Evolutionary conservation across 2,888 invertebrate genomes (phyloP).

Genomic region (Cyclophora albipunctata): DNA sequence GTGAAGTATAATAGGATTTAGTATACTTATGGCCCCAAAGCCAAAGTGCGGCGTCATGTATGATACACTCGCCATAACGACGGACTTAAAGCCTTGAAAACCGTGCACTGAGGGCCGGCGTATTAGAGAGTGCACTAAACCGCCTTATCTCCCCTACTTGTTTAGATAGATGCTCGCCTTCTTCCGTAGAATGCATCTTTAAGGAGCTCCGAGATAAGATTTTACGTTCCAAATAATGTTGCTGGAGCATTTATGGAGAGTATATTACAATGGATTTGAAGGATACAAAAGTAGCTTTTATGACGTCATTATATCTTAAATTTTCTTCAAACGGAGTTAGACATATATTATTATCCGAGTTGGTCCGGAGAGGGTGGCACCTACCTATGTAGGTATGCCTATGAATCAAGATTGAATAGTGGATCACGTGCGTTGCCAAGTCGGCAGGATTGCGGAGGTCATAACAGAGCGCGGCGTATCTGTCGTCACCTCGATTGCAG

Average conservation of each 20-base stretch:
- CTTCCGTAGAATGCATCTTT: conserved; percentile 60
- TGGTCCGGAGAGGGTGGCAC: conserved; percentile 22
- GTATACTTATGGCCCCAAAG: conserved; percentile 9
- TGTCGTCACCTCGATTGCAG: conserved; percentile 54
- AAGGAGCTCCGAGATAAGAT: conserved; percentile 51
- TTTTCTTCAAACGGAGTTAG: neutral
- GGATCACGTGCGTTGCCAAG: conserved; percentile 45
- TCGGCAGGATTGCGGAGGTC: conserved; percentile 41
- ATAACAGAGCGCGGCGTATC: conserved; percentile 43
- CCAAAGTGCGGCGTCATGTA: conserved; percentile 23
- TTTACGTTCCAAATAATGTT: conserved; percentile 52
- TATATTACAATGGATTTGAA: conserved; percentile 14
- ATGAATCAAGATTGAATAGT: conserved; percentile 24
- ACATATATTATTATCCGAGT: too few species aligned
- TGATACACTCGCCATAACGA: conserved; percentile 36
- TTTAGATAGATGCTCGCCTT: conserved; percentile 48
- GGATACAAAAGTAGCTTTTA: conserved; percentile 14
- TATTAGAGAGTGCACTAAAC: conserved; percentile 54
- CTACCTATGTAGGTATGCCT: conserved; percentile 7
- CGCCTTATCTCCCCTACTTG: conserved; percentile 59
- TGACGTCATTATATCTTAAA: conserved; percentile 14
- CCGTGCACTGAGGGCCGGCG: conserved; percentile 35
- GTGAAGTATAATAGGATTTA: conserved; percentile 5
- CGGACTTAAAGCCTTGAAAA: conserved; percentile 42
- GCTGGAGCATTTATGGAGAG: conserved; percentile 30